These are phyloP conservation scores for Sebastes nivosus DNA, from an alignment of 2,797 vertebrate genomes.

Conservation along the genomic window DNA sequence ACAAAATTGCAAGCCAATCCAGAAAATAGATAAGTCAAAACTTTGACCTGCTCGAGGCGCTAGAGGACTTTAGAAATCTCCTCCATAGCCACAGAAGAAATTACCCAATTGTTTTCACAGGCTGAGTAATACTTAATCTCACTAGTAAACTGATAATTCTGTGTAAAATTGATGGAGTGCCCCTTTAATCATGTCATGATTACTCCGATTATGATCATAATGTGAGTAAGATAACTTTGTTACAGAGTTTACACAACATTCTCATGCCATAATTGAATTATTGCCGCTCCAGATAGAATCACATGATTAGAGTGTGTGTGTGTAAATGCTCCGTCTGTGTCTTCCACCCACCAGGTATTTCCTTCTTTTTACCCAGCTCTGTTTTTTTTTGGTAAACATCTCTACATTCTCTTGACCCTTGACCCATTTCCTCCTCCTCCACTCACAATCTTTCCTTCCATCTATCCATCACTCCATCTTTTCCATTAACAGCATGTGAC, in stretches of 20 bases:
- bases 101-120: not conserved
- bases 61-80: not conserved
- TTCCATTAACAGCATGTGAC: conserved; percentile 71
- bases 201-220: not conserved
- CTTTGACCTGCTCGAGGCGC: not conserved
- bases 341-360: not conserved
- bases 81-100: not conserved
- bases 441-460: conserved; percentile 26
- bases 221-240: not conserved
- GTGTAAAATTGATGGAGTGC: not conserved
- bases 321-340: not conserved
- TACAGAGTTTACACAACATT: not conserved
- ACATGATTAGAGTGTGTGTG: not conserved
- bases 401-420: conserved; percentile 22
- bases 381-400: conserved; percentile 19
- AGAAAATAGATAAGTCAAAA: not conserved
- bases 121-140: not conserved
- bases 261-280: not conserved
- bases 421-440: conserved; percentile 33
- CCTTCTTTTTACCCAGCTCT: not conserved
- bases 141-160: not conserved
- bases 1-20: not conserved
- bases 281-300: not conserved
- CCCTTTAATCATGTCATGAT: not conserved
- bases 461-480: conserved; percentile 56